Percentiles rank a stretch among this genome's conserved stretches.
Conservation (phyloP, 2,888 invertebrate genomes). For the Synanthedon tipuliformis region DNA sequence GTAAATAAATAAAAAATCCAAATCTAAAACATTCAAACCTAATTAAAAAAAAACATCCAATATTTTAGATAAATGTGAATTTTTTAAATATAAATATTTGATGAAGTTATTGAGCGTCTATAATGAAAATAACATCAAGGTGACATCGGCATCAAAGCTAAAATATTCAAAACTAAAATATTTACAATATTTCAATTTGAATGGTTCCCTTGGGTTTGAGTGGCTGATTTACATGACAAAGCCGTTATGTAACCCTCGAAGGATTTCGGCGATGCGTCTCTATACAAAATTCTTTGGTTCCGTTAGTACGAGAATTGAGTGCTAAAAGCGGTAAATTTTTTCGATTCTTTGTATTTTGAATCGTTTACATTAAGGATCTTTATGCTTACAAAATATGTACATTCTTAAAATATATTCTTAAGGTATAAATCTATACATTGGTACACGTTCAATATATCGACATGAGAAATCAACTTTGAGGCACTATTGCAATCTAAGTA, state of each 20-base stretch:
- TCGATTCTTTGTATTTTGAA: conserved; percentile 18
- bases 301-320: conserved; percentile 7
- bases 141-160: conserved; percentile 14
- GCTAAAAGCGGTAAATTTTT: conserved; percentile 13
- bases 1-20: no score
- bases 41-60: no score
- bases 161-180: conserved; percentile 40
- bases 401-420: neutral
- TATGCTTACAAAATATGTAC: neutral
- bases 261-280: conserved; percentile 28
- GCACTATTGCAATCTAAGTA: conserved; percentile 11
- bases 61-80: no score
- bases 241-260: conserved; percentile 43
- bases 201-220: conserved; percentile 38
- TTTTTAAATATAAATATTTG: no score
- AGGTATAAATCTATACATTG: conserved; percentile 7
- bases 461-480: conserved; percentile 21
- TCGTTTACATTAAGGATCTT: conserved; percentile 8
- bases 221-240: conserved; percentile 63
- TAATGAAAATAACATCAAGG: conserved; percentile 8
- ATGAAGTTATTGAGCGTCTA: no score
- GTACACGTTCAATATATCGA: conserved; percentile 7
- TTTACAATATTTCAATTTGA: conserved; percentile 53
- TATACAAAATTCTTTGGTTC: conserved; percentile 8
- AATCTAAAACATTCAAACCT: no score